A percentile compares a stretch with the other conserved stretches of the same genome.
These are phyloP conservation scores for Meloidogyne exigua DNA, from an alignment of 1,140 invertebrate genomes.

Conservation along the genomic window DNA sequence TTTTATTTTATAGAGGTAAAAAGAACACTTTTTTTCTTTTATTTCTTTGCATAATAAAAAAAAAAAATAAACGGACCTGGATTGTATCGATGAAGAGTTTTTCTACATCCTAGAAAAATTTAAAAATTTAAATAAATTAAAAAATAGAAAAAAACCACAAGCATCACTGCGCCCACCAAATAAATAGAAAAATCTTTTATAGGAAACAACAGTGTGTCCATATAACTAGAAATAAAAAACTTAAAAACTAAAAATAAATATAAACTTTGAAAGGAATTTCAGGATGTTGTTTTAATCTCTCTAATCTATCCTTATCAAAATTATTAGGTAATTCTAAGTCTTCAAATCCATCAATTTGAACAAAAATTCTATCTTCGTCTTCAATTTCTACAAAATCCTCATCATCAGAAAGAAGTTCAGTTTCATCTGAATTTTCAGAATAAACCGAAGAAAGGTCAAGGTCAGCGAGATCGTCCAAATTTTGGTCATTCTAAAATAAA, in stretches of 20 bases:
- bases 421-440: conserved; percentile 26
- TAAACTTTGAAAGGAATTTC: conserved; percentile 23
- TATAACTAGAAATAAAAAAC: conserved; percentile 69
- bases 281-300: conserved; percentile 18
- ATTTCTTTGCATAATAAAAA: background rate
- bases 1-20: background rate
- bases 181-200: conserved; percentile 76
- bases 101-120: conserved; percentile 71
- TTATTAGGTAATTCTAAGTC: background rate
- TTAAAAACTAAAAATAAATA: background rate
- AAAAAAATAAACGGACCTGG: conserved; percentile 67
- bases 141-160: background rate
- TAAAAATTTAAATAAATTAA: background rate
- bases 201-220: conserved; percentile 81
- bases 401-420: background rate
- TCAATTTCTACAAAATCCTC: conserved; percentile 13
- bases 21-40: background rate
- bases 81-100: conserved; percentile 77
- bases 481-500: background rate
- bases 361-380: conserved; percentile 27
- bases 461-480: conserved; percentile 6
- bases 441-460: background rate
- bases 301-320: background rate
- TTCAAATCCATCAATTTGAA: conserved; percentile 2
- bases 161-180: conserved; percentile 86